Conservation (phyloP, 2,888 invertebrate genomes). For the Nycteola revayana region DNA sequence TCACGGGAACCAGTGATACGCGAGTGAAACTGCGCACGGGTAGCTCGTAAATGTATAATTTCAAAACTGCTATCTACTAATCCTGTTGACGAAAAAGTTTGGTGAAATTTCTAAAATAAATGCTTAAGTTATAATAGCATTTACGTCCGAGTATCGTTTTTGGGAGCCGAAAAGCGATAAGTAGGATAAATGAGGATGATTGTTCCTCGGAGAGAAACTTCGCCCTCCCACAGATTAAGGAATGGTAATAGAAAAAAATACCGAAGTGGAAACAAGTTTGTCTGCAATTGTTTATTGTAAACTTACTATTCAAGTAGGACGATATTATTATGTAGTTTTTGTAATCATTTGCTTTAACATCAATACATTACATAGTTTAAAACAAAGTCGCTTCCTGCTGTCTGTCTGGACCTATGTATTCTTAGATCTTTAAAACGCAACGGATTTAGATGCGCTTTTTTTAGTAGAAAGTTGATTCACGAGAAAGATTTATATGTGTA, state of each 20-base stretch:
- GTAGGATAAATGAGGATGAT: constrained; percentile 39
- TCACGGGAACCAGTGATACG: too few species aligned
- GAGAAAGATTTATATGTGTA: too few species aligned
- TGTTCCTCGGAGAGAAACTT: constrained; percentile 34
- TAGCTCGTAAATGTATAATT: constrained; percentile 25
- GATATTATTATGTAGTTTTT: too few species aligned
- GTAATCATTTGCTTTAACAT: not conserved
- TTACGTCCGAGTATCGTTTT: too few species aligned
- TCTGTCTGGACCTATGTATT: too few species aligned
- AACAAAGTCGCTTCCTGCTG: too few species aligned
- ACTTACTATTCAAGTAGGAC: too few species aligned
- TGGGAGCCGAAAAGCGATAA: constrained; percentile 35
- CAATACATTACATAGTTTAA: too few species aligned
- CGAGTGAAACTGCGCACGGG: too few species aligned
- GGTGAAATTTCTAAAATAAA: constrained; percentile 33
- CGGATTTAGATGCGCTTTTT: too few species aligned
- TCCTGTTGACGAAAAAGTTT: constrained; percentile 33
- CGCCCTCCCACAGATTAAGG: constrained; percentile 34
- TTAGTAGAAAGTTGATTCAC: too few species aligned
- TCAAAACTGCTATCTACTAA: constrained; percentile 19
- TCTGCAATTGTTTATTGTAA: constrained; percentile 5
- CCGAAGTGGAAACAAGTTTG: constrained; percentile 17
- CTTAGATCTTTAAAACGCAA: too few species aligned
- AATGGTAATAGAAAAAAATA: constrained; percentile 43
- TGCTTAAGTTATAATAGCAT: constrained; percentile 33